Evolutionary conservation across 2,888 invertebrate species (phyloP).

Genomic region (Philopedon plagiatum): DNA sequence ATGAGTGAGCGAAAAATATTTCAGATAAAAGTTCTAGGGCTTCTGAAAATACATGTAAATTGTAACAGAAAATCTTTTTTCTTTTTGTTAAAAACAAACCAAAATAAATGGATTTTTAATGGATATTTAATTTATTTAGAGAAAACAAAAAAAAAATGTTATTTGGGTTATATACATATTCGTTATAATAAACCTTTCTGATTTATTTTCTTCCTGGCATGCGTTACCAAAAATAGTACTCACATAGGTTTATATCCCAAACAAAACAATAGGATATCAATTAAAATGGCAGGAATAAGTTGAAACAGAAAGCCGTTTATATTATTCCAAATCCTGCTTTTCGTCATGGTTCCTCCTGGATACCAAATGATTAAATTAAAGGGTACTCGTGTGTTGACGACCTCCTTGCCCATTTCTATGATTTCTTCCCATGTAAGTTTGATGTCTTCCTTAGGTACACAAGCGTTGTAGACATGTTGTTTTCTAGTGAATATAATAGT

Average conservation of each 20-base stretch:
- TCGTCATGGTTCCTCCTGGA: constrained; percentile 90
- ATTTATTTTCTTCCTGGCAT: neutral
- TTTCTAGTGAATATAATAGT: too few relatives aligned
- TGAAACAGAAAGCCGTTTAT: constrained; percentile 90
- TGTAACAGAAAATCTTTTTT: too few relatives aligned
- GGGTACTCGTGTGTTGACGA: constrained; percentile 83
- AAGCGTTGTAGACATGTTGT: constrained; percentile 53
- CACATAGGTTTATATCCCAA: constrained; percentile 91
- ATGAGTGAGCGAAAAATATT: too few relatives aligned
- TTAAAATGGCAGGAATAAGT: constrained; percentile 88
- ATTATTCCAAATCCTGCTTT: constrained; percentile 81
- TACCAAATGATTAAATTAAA: constrained; percentile 87
- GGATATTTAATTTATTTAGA: too few relatives aligned
- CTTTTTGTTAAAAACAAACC: too few relatives aligned
- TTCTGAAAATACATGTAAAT: too few relatives aligned
- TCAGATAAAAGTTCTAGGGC: too few relatives aligned
- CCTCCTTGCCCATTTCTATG: constrained; percentile 83
- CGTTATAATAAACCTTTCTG: neutral
- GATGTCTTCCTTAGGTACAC: constrained; percentile 53
- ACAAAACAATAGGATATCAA: constrained; percentile 84
- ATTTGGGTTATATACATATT: too few relatives aligned
- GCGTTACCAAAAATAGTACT: constrained; percentile 64
- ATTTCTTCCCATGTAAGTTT: constrained; percentile 89
- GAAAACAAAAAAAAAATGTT: too few relatives aligned
- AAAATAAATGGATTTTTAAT: too few relatives aligned